These are phyloP conservation scores for Rhopalosiphum padi DNA, from an alignment of 1,140 invertebrate species.

Conservation along the genomic window DNA sequence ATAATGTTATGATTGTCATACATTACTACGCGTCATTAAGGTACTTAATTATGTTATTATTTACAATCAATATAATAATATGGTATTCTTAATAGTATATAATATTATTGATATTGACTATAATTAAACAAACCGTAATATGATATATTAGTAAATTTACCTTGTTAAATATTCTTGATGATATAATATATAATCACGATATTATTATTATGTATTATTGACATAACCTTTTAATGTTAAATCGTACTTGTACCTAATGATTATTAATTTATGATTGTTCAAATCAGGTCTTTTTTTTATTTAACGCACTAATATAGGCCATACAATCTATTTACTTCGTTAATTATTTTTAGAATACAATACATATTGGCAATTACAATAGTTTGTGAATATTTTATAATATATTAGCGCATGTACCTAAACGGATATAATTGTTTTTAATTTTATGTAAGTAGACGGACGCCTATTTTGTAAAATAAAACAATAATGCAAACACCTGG, in stretches of 20 bases:
- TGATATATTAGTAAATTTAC: neutral
- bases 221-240: neutral
- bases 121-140: neutral
- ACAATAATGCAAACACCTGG: neutral
- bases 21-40: neutral
- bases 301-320: too few relatives aligned
- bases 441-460: neutral
- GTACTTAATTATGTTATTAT: neutral
- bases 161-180: neutral
- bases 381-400: neutral
- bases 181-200: neutral
- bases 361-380: neutral
- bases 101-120: neutral
- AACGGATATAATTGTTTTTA: neutral
- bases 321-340: neutral
- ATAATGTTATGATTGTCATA: neutral
- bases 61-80: neutral
- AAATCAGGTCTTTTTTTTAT: neutral
- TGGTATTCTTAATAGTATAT: neutral
- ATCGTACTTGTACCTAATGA: neutral
- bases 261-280: neutral
- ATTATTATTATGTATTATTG: neutral
- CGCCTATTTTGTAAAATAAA: neutral
- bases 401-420: neutral
- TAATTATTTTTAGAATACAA: neutral